Percentiles rank a stretch among this genome's conserved stretches.
phyloP scores from a whole-genome alignment of 2,113 vertebrate genomes.

The Synodontis membranacea region DNA sequence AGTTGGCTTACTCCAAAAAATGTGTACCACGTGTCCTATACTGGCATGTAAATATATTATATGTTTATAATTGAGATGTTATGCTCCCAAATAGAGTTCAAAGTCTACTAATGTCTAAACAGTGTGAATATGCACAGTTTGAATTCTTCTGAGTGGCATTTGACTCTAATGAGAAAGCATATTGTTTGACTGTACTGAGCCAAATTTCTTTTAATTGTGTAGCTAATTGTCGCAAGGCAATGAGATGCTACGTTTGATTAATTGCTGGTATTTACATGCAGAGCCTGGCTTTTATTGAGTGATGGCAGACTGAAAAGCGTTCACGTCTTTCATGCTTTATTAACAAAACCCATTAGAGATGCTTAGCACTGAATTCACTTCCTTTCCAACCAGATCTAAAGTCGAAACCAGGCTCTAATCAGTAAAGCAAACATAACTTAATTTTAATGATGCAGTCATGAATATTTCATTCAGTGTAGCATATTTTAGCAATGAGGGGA shows the following conservation, averaged over 20 bases:
- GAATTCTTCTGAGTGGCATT: not conserved
- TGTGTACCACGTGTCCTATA: not conserved
- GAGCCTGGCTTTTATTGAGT: conserved; percentile 17
- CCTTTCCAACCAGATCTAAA: conserved; percentile 8
- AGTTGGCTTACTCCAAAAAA: not conserved
- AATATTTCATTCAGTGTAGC: conserved; percentile 31
- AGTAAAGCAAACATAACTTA: conserved; percentile 33
- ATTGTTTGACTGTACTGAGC: not conserved
- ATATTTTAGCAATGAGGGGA: conserved; percentile 28
- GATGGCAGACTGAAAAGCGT: conserved; percentile 16
- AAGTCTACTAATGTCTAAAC: not conserved
- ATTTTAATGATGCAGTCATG: conserved; percentile 36
- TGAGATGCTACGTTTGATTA: conserved; percentile 28
- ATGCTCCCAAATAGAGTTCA: not conserved
- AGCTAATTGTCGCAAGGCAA: conserved; percentile 13
- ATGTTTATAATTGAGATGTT: conserved; percentile 23
- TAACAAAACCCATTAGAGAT: conserved; percentile 25
- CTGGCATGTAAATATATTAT: not conserved
- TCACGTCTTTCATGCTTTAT: conserved; percentile 37
- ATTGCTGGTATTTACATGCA: conserved; percentile 36
- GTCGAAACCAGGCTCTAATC: conserved; percentile 21
- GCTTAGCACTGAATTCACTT: not conserved
- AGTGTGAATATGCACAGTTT: not conserved
- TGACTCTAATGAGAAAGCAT: not conserved
- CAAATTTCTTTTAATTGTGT: conserved; percentile 3